These are phyloP conservation scores for Scaptomyza flava DNA, from an alignment of 2,888 invertebrate genomes.

Conservation along the genomic window DNA sequence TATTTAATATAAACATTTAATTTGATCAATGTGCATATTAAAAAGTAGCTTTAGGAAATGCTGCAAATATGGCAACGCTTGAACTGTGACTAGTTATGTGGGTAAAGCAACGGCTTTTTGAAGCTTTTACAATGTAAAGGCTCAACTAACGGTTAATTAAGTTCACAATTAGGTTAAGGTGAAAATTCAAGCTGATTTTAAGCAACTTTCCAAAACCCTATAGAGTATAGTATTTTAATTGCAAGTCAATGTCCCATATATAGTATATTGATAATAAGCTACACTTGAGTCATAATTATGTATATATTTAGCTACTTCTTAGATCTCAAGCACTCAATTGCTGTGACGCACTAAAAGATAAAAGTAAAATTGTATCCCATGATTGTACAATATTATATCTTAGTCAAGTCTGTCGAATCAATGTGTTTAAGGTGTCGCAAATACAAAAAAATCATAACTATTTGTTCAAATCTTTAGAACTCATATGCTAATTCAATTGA, in stretches of 20 bases:
- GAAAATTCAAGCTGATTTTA: background rate
- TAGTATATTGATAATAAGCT: background rate
- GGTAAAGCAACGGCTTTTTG: background rate
- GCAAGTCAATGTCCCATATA: slow-evolving; percentile 3
- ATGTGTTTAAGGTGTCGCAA: slow-evolving; percentile 19
- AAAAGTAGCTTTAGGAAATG: too few species aligned
- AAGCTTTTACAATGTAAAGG: too few species aligned
- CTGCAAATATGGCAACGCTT: slow-evolving; percentile 10
- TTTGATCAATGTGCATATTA: slow-evolving; percentile 16
- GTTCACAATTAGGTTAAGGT: background rate
- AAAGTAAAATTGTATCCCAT: background rate
- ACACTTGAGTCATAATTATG: slow-evolving; percentile 29
- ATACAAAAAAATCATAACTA: slow-evolving; percentile 17
- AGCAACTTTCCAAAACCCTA: slow-evolving; percentile 17
- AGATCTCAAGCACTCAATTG: slow-evolving; percentile 1
- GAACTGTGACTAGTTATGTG: background rate
- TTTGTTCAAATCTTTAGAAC: slow-evolving; percentile 59
- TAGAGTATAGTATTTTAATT: slow-evolving; percentile 28
- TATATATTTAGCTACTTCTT: slow-evolving; percentile 29
- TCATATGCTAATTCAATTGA: slow-evolving; percentile 58
- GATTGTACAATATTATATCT: background rate
- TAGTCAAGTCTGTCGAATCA: background rate
- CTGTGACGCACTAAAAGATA: slow-evolving; percentile 18
- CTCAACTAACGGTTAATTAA: slow-evolving; percentile 1
- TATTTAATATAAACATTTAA: slow-evolving; percentile 18